Conservation (phyloP, 2,888 invertebrate genomes). For the Drosophila hamatofila region DNA sequence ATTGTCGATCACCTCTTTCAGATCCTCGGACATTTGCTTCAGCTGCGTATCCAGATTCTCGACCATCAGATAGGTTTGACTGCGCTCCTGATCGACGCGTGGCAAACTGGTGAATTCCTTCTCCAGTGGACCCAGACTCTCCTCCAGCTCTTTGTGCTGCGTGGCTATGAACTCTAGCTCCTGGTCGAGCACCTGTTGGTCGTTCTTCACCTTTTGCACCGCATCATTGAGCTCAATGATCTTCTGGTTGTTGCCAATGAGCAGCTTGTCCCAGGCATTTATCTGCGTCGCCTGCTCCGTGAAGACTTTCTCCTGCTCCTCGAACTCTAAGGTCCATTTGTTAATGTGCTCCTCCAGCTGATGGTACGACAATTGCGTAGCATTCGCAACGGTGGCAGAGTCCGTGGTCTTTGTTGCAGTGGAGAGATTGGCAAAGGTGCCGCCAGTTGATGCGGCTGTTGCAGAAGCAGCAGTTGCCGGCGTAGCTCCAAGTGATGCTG, state of each 20-base stretch:
- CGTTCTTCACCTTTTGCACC: constrained; percentile 94
- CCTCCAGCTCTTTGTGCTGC: constrained; percentile 96
- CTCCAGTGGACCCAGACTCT: constrained; percentile 93
- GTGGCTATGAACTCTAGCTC: constrained; percentile 97
- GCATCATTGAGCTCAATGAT: constrained; percentile 94
- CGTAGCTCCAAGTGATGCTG: constrained; percentile 24
- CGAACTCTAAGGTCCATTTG: constrained; percentile 96
- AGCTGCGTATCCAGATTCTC: constrained; percentile 96
- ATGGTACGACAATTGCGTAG: constrained; percentile 90
- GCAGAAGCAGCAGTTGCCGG: constrained; percentile 26
- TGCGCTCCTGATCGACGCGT: constrained; percentile 94
- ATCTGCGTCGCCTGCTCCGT: constrained; percentile 97
- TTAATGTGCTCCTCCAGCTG: constrained; percentile 96
- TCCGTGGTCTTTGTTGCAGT: constrained; percentile 81
- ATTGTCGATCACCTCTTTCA: constrained; percentile 97
- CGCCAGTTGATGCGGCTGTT: constrained; percentile 28
- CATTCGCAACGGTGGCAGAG: constrained; percentile 83
- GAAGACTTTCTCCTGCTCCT: constrained; percentile 96
- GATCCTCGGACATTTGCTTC: constrained; percentile 96
- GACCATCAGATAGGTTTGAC: constrained; percentile 95
- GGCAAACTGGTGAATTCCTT: constrained; percentile 90
- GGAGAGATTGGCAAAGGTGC: constrained; percentile 74
- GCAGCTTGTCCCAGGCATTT: constrained; percentile 96
- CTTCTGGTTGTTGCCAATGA: constrained; percentile 96
- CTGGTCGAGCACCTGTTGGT: constrained; percentile 95